Base-by-base conservation (phyloP, 2,888 invertebrate genomes). In the Eristalinus sepulchralis region DNA sequence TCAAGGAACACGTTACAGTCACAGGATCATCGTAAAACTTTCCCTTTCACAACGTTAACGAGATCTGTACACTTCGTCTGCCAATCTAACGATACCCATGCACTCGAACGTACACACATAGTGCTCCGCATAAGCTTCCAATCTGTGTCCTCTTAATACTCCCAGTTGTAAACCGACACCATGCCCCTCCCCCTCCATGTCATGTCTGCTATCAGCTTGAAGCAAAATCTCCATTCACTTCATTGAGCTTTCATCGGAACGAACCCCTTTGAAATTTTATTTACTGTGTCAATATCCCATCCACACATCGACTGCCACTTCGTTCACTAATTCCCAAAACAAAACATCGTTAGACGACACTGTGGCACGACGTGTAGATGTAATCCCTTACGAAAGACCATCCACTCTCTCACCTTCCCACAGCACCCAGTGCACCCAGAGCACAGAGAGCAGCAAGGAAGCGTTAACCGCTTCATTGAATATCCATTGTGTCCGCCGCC, bases 261-360 rank as follows among this genome's bases (percentile, higher is more conserved):
- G 24, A 39, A 36, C 27, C 27, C 17, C 31, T 47, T 53, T 22
- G 10, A n/a, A n/a, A 71, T 60, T 31, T 47, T 20, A 27, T 13
- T 34, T 53, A 73, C 10, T 33, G 17, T 31, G 20, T 27, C 73
- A 64, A 64, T 33, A 36, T 64, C 36, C 34, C 20, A n/a, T 27
- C 13, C 36, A 3, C 20, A 24, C 31, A 24, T 53, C 24, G 66
- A 31, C 57, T 57, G 22, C 11, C 20, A 79, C 68, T 78, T 68
- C 73, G 79, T 59, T 47, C 53, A 63, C 63, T 78, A 39, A 62
- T 33, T 77, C 60, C 62, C 57, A 59, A 20, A 39, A 11, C 62
- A 63, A 78, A 83, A 78, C 78, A 78, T 39, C 67, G 78, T 79
- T 64, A 73, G 72, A 83, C 62, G 67, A 57, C 72, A 62, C 72